Base-by-base conservation (phyloP, 2,113 vertebrate genomes). In the Pseudorectes ferrugineus region DNA sequence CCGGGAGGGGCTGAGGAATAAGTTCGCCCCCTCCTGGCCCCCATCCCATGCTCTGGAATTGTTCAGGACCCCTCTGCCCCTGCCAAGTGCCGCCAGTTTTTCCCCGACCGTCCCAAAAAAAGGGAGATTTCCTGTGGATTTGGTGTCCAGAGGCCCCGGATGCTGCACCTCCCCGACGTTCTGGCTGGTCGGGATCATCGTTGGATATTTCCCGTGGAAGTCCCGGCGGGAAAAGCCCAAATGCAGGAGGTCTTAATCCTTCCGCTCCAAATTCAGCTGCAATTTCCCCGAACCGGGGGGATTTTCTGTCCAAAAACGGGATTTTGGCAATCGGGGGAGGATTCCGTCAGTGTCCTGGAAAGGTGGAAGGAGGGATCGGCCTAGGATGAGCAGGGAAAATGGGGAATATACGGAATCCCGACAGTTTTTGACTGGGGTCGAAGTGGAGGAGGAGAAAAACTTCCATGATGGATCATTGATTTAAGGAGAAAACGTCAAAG, bases 391-490 rank as follows among this genome's bases (percentile, higher is more conserved):
- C 18, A 23, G 8, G 63, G 46, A 14, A n/a, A 62, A 46, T 0
- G 3, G 14, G 16, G 24, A 62, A 46, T 24, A 4, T 5, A 0
- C 0, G 0, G 29, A 61, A 87, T 29, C 29, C 8, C 0, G 15
- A 1, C 31, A 1, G 26, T 6, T 58, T 51, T 33, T 22, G 14
- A 20, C 9, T 6, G 10, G 10, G 3, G 12, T 24, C 1, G 0
- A 38, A 76, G 18, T 4, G 23, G 49, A 55, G 6, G 33, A 72
- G 22, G 6, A 38, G 28, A 28, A 70, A 61, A 70, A 13, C 3
- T 38, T 29, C 26, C 0, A 0, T 13, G 0, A 14, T 5, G 36
- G 13, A 17, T 51, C 9, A 2, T 1, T 13, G 43, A 7, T 23
- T 68, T 33, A 19, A 38, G 28, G n/a, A 45, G 20, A 38, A 62